phyloP scores from a whole-genome alignment of 2,888 invertebrate genomes.

The Hofmannophila pseudospretella region DNA sequence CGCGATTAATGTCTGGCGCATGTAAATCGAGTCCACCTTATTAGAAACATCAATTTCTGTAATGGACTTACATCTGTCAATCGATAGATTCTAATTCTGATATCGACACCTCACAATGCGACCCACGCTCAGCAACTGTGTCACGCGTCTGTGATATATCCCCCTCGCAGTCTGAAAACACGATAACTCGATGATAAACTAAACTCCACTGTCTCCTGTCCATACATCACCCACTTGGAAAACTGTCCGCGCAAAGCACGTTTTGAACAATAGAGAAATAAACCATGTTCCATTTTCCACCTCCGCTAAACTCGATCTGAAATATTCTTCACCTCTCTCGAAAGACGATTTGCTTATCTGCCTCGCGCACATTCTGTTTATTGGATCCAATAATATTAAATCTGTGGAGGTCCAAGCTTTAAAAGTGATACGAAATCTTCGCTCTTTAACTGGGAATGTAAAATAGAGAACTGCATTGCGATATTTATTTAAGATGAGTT shows the following conservation, averaged over 20 bases:
- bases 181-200: slow-evolving; percentile 40
- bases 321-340: slow-evolving; percentile 30
- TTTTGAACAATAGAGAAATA: slow-evolving; percentile 65
- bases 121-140: slow-evolving; percentile 43
- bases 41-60: slow-evolving; percentile 17
- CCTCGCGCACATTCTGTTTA: slow-evolving; percentile 27
- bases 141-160: slow-evolving; percentile 38
- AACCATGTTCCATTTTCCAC: slow-evolving; percentile 54
- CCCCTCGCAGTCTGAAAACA: slow-evolving; percentile 38
- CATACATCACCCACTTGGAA: slow-evolving; percentile 21
- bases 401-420: slow-evolving; percentile 18
- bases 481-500: slow-evolving; percentile 42
- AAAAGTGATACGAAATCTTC: background rate
- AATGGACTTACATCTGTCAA: slow-evolving; percentile 22
- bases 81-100: slow-evolving; percentile 31
- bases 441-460: too few relatives aligned
- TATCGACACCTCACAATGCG: slow-evolving; percentile 26
- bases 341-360: slow-evolving; percentile 32
- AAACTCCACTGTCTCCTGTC: slow-evolving; percentile 16
- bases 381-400: slow-evolving; percentile 27
- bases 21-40: slow-evolving; percentile 14
- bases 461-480: slow-evolving; percentile 30
- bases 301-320: slow-evolving; percentile 38
- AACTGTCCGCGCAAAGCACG: slow-evolving; percentile 45
- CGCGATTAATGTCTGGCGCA: slow-evolving; percentile 15